Conservation (phyloP, 2,888 invertebrate species). For the Pyrrhia umbra region DNA sequence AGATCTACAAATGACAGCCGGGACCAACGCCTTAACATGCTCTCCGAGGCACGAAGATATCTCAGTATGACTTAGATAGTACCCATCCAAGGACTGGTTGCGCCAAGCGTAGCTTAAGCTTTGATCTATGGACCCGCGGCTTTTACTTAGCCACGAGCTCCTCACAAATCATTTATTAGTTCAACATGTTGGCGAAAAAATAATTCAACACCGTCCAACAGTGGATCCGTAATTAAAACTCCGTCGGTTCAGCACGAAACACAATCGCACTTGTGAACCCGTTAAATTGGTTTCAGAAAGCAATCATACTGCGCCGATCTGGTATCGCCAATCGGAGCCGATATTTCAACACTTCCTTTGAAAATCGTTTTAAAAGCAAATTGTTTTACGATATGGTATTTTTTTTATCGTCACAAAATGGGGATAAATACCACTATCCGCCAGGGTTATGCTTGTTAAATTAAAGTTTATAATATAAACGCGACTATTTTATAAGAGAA, state of each 20-base stretch:
- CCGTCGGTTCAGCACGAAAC: slow-evolving; percentile 24
- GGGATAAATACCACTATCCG: too few species aligned
- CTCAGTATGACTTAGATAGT: too few species aligned
- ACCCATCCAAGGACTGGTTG: too few species aligned
- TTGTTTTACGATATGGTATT: slow-evolving; percentile 49
- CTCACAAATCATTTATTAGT: not conserved
- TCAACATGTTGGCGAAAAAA: slow-evolving; percentile 38
- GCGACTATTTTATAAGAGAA: too few species aligned
- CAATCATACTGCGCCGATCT: slow-evolving; percentile 45
- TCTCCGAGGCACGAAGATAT: too few species aligned
- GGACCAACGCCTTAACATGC: too few species aligned
- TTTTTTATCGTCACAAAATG: slow-evolving; percentile 14
- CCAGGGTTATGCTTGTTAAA: too few species aligned
- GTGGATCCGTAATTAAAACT: slow-evolving; percentile 51
- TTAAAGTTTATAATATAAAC: too few species aligned
- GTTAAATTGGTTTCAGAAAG: slow-evolving; percentile 49
- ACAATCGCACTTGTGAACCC: slow-evolving; percentile 11
- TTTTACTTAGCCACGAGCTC: too few species aligned
- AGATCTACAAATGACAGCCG: too few species aligned
- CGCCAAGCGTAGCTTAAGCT: too few species aligned
- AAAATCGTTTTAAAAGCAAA: slow-evolving; percentile 48
- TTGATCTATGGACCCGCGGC: too few species aligned
- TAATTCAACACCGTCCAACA: slow-evolving; percentile 22
- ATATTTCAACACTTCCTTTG: slow-evolving; percentile 61
- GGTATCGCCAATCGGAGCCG: slow-evolving; percentile 41